Base-by-base conservation (phyloP, 2,113 vertebrate genomes). In the Nymphicus hollandicus region DNA sequence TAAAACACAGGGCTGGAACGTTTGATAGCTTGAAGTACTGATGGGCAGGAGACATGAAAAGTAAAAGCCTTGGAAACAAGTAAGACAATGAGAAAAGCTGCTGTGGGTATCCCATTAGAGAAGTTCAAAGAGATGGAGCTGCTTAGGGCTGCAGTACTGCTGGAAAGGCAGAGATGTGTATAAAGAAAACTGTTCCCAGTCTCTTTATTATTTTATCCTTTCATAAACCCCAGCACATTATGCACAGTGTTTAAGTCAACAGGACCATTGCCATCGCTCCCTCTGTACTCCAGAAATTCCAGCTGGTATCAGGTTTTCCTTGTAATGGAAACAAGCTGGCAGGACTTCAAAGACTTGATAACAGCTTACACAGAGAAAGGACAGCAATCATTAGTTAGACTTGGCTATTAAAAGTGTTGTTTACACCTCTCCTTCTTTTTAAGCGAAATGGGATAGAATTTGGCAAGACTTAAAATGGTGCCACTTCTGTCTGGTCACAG, bases 321-420 rank as follows among this genome's bases (percentile, higher is more conserved):
- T 96, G 93, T 92, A 96, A 95, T 93, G 95, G 93, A 97, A 96
- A 96, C 86, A 96, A 93, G 56, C 83, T 94, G 95, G 96, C 95
- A 93, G 95, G 74, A 86, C 95, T 95, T 94, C 95, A 95, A 81
- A 97, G 91, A 56, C 80, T 96, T 65, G 96, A 86, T 93, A 96
- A 92, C 56, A 81, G 88, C 82, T 94, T 86, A 78, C 29, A 81
- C 55, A 88, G 80, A 90, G 92, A 81, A 90, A 86, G 61, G 43
- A 90, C 82, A 94, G 49, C 31, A 71, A 68, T 28, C 76, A 17
- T 78, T 88, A 56, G 41, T 50, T 86, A 60, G 61, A 56, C 35
- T 79, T 93, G 20, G 46, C 60, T 81, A 79, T 79, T 89, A 83
- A 91, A 91, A 77, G 58, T 24, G 17, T 58, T 94, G 58, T 31